A percentile compares a stretch with the other conserved stretches of the same genome.
phyloP scores from a whole-genome alignment of 2,113 vertebrate genomes.

The Pseudonaja textilis region DNA sequence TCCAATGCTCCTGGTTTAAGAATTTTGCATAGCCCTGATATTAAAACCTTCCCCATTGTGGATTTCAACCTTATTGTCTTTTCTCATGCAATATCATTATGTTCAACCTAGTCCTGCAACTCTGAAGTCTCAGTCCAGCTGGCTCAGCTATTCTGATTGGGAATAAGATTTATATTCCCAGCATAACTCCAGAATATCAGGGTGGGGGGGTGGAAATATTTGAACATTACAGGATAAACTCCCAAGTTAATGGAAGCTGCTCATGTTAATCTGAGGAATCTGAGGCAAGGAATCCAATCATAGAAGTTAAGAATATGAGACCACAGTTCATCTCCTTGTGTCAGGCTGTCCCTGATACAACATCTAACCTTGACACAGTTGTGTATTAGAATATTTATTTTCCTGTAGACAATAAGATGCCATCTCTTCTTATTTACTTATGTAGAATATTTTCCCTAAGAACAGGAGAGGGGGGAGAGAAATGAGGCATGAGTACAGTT shows the following conservation, averaged over 20 bases:
- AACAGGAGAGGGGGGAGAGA: constrained; percentile 15
- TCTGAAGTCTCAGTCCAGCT: neutral
- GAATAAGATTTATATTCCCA: neutral
- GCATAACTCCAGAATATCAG: neutral
- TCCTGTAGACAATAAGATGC: neutral
- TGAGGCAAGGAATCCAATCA: neutral
- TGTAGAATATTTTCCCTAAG: constrained; percentile 40
- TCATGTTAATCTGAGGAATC: neutral
- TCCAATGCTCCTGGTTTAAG: neutral
- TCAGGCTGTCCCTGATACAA: neutral
- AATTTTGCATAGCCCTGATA: neutral
- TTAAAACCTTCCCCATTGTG: neutral
- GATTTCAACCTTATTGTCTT: neutral
- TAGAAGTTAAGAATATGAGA: neutral
- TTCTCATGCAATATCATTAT: neutral
- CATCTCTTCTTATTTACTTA: constrained; percentile 19
- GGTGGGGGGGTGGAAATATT: neutral
- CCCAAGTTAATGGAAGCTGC: neutral
- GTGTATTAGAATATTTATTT: neutral
- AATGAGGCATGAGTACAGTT: constrained; percentile 57
- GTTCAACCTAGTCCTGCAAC: neutral
- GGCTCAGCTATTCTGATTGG: neutral
- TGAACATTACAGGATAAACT: neutral
- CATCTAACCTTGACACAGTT: neutral
- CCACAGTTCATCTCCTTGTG: neutral